Evolutionary conservation across 2,888 invertebrate genomes (phyloP).

Genomic region (Leptodirus hochenwartii): DNA sequence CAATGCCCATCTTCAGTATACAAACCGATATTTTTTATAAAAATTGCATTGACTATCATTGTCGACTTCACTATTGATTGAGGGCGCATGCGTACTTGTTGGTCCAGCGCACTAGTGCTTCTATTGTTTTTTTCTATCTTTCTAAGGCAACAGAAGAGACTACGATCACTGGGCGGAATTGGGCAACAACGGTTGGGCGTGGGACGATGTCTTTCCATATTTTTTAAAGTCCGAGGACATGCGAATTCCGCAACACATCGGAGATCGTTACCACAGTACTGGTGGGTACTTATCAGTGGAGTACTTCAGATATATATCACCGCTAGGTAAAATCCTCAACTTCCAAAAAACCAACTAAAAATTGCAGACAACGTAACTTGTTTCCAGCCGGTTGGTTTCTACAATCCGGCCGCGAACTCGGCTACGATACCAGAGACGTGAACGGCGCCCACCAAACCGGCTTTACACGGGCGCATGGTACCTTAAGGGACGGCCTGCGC

Average conservation of each 20-base stretch:
- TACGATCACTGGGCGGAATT: slow-evolving; percentile 57
- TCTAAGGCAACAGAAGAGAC: slow-evolving; percentile 13
- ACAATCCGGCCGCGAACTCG: slow-evolving; percentile 47
- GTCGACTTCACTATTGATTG: no score
- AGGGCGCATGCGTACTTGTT: no score
- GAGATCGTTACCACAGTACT: slow-evolving; percentile 44
- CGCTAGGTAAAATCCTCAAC: no score
- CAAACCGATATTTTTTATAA: no score
- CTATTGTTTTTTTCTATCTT: no score
- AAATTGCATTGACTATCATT: no score
- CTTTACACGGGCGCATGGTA: slow-evolving; percentile 59
- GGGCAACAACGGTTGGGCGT: slow-evolving; percentile 63
- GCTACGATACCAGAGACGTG: slow-evolving; percentile 50
- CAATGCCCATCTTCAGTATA: no score
- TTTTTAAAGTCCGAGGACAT: slow-evolving; percentile 69
- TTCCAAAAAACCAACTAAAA: no score
- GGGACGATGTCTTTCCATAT: slow-evolving; percentile 51
- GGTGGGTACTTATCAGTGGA: slow-evolving; percentile 61
- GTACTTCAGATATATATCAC: slow-evolving; percentile 35
- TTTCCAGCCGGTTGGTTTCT: slow-evolving; percentile 51
- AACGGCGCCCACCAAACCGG: slow-evolving; percentile 69
- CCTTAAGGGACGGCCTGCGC: slow-evolving; percentile 56
- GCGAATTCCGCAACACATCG: slow-evolving; percentile 39
- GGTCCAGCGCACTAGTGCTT: no score
- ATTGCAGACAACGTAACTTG: no score